phyloP scores from a whole-genome alignment of 1,140 invertebrate genomes.

The Drosophila ambigua region DNA sequence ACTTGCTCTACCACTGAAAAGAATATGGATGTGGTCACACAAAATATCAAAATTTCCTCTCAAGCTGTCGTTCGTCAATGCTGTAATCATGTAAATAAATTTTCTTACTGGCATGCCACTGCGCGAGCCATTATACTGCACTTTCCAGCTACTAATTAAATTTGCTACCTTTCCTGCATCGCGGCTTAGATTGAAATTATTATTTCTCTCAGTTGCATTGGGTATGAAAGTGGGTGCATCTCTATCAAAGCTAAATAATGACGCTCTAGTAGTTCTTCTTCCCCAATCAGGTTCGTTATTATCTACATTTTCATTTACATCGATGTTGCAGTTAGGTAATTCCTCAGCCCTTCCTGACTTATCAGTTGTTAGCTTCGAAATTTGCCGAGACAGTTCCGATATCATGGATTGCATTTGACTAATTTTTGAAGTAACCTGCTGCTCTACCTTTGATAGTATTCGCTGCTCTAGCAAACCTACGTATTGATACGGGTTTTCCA shows the following conservation, averaged over 20 bases:
- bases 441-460: background rate
- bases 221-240: too few species aligned
- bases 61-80: background rate
- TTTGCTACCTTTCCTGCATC: background rate
- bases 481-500: conserved; percentile 1
- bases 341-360: too few species aligned
- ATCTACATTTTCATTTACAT: background rate
- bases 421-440: background rate
- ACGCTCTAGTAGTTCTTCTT: too few species aligned
- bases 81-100: background rate
- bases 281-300: conserved; percentile 1
- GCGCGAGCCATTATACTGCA: background rate
- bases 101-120: background rate
- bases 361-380: too few species aligned
- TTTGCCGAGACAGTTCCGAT: too few species aligned
- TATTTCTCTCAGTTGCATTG: too few species aligned
- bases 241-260: too few species aligned
- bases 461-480: background rate
- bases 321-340: background rate
- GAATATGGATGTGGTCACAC: background rate
- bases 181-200: too few species aligned
- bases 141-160: background rate
- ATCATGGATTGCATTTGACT: too few species aligned
- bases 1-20: conserved; percentile 1
- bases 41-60: background rate